A percentile compares a stretch with the other conserved stretches of the same genome.
These are phyloP conservation scores for Nasua narica DNA, from an alignment of 2,797 vertebrate species.

Conservation along the genomic window DNA sequence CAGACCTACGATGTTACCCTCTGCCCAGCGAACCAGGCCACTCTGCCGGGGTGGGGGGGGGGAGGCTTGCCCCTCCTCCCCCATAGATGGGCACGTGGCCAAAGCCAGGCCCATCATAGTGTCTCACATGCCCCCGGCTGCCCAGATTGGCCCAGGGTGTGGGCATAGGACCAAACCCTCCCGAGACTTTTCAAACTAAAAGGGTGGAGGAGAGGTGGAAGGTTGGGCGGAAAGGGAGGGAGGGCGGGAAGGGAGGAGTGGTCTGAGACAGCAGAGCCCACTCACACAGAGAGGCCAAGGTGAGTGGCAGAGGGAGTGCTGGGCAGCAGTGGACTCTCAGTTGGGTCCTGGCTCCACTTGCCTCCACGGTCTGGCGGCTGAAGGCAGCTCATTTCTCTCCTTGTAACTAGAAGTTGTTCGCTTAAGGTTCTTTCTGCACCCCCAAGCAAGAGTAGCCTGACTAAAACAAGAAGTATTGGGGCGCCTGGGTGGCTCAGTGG, in stretches of 20 bases:
- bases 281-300: background rate
- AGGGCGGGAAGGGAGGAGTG: background rate
- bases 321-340: too few relatives aligned
- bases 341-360: background rate
- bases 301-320: background rate
- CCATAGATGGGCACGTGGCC: background rate
- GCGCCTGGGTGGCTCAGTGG: too few relatives aligned
- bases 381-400: background rate
- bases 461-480: background rate
- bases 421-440: background rate
- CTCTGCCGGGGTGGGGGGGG: too few relatives aligned
- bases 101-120: background rate
- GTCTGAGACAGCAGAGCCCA: background rate
- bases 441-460: background rate
- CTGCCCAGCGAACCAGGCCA: too few relatives aligned
- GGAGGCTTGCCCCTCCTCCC: background rate
- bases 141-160: background rate
- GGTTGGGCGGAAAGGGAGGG: fast-evolving
- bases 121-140: background rate
- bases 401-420: background rate
- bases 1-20: background rate
- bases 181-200: background rate
- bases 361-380: background rate
- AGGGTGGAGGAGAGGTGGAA: background rate
- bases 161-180: background rate